Evolutionary conservation across 2,888 invertebrate species (phyloP).

Genomic region (Latheticus oryzae): DNA sequence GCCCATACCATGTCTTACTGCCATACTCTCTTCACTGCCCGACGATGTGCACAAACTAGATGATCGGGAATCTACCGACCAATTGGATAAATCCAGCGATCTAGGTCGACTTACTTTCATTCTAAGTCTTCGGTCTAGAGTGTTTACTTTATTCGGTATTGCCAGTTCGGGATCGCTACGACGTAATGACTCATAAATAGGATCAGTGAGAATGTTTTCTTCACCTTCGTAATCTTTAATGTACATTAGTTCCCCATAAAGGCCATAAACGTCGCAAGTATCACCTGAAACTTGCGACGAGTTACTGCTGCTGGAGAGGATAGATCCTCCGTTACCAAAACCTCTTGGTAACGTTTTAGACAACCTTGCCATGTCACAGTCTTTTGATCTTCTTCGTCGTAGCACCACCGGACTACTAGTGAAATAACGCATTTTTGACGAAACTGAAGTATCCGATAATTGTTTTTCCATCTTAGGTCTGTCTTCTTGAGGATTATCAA

Average conservation of each 20-base stretch:
- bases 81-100: constrained; percentile 85
- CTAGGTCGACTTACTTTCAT: constrained; percentile 87
- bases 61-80: constrained; percentile 88
- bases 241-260: constrained; percentile 91
- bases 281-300: constrained; percentile 71
- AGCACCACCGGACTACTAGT: constrained; percentile 74
- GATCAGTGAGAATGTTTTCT: constrained; percentile 76
- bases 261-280: constrained; percentile 87
- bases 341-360: constrained; percentile 86
- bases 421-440: constrained; percentile 72
- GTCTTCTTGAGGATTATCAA: constrained; percentile 42
- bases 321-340: constrained; percentile 68
- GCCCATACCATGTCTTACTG: constrained; percentile 69
- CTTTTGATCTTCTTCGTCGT: constrained; percentile 71
- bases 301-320: constrained; percentile 69
- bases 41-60: constrained; percentile 86
- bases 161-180: constrained; percentile 87
- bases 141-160: constrained; percentile 84
- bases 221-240: constrained; percentile 89
- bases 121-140: constrained; percentile 81
- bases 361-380: constrained; percentile 71
- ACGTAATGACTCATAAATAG: constrained; percentile 80
- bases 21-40: constrained; percentile 88
- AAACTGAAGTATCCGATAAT: constrained; percentile 71
- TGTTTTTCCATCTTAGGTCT: constrained; percentile 74